Evolutionary conservation across 2,113 vertebrate species (phyloP), one percentile per base, ranked within the genome.

Genomic region (Vulpes lagopus): DNA sequence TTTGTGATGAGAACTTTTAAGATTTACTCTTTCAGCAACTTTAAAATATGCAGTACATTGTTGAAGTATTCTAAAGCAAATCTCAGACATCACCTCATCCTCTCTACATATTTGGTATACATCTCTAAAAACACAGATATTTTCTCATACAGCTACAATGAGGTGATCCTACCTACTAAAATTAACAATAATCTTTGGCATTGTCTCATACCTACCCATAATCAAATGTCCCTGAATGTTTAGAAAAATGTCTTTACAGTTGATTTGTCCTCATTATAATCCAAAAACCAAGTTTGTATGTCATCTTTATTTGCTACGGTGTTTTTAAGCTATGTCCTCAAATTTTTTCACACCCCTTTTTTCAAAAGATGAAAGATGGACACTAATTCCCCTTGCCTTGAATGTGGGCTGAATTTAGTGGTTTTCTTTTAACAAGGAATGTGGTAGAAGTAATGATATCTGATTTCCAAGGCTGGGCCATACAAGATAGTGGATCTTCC

Each of bases 331-430:
- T 85, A 43, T 16, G 8, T 49, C 38, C 27, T 94, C 38, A 96
- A 38, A 43, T 49, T 79, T 83, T 84, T 92, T 49, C n/a, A 49
- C 35, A 71, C 2, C 20, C 23, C 5, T 84, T 25, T 14, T 55
- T 93, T 87, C 59, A 67, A 53, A 94, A 73, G 85, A 57, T 76
- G 53, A 53, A 94, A 73, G 80, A 57, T 76, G 53, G 60, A 76
- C 73, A 62, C 12, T 9, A 49, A 59, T 55, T 49, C 30, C 12
- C 43, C 20, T 60, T 10, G 8, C 55, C 53, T 65, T 59, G 81
- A 55, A 27, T 23, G 10, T 49, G 76, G 32, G 73, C 73, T 57
- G 43, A 59, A 76, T 49, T 90, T 81, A 55, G n/a, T 49, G 80
- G 22, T 76, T 87, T n/a, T 22, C 9, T 91, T 60, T 64, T 62